Percentiles rank a stretch among this genome's conserved stretches.
These are phyloP conservation scores for Drosophila subpulchrella DNA, from an alignment of 1,140 invertebrate genomes.

Conservation along the genomic window DNA sequence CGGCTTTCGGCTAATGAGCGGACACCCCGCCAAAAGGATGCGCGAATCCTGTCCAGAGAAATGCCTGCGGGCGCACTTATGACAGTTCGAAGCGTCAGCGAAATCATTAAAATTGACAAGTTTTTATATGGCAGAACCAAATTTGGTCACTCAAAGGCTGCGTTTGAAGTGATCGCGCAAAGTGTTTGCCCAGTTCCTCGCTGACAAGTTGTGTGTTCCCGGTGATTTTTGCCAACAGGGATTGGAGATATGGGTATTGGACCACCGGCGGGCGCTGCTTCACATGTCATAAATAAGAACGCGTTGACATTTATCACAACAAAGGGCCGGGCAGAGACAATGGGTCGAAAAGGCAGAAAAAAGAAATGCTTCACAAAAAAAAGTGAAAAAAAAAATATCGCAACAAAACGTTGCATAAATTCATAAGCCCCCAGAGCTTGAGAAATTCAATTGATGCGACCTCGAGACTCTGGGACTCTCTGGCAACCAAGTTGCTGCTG, in stretches of 20 bases:
- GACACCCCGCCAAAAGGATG: constrained; percentile 41
- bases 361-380: too few species aligned
- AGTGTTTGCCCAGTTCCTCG: constrained; percentile 35
- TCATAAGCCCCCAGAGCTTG: constrained; percentile 75
- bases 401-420: constrained; percentile 79
- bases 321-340: constrained; percentile 64
- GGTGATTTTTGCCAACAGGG: constrained; percentile 8
- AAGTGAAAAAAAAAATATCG: constrained; percentile 14
- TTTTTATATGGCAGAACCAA: constrained; percentile 79
- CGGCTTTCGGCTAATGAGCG: constrained; percentile 60
- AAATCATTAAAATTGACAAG: constrained; percentile 84
- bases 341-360: constrained; percentile 38
- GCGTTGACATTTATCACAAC: constrained; percentile 84
- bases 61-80: constrained; percentile 80
- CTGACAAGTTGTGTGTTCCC: constrained; percentile 61
- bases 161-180: constrained; percentile 65
- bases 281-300: constrained; percentile 84
- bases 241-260: constrained; percentile 29
- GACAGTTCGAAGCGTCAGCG: constrained; percentile 84
- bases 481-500: constrained; percentile 24
- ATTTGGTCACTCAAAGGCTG: constrained; percentile 76
- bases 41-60: constrained; percentile 44
- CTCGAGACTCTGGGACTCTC: constrained; percentile 28
- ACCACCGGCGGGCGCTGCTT: constrained; percentile 74
- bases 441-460: constrained; percentile 82